A percentile compares a stretch with the other conserved stretches of the same genome.
Evolutionary conservation across 2,888 invertebrate genomes (phyloP).

Genomic region (Cryptus viduatorius): DNA sequence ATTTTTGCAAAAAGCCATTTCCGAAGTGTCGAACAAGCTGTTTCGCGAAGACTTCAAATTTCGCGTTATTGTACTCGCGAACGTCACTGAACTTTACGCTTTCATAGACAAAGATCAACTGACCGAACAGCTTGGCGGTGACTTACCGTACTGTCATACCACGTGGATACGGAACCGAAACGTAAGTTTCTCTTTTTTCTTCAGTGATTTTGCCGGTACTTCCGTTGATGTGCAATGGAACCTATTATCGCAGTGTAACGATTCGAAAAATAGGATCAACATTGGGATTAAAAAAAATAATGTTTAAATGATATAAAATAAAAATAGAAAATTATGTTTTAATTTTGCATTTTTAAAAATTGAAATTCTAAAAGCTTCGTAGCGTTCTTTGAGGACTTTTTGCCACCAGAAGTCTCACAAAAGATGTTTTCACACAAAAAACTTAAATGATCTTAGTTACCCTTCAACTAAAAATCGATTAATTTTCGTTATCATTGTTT

Average conservation of each 20-base stretch:
- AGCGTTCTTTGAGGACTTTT: too few species aligned
- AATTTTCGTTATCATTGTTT: conserved; percentile 6
- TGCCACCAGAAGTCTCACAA: too few species aligned
- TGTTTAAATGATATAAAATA: too few species aligned
- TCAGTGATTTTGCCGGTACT: neutral
- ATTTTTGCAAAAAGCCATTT: conserved; percentile 97
- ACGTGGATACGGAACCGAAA: conserved; percentile 99
- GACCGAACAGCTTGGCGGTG: conserved; percentile 95
- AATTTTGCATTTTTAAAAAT: too few species aligned
- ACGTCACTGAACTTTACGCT: conserved; percentile 93
- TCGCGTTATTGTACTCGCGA: conserved; percentile 94
- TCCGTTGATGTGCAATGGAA: too few species aligned
- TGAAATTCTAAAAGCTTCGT: too few species aligned
- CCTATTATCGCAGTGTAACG: too few species aligned
- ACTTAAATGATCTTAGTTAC: too few species aligned
- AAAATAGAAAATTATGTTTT: too few species aligned
- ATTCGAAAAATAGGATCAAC: too few species aligned
- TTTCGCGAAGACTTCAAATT: conserved; percentile 97
- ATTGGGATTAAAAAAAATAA: too few species aligned
- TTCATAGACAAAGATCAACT: conserved; percentile 94
- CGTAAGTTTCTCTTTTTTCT: conserved; percentile 87
- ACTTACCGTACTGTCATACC: conserved; percentile 95
- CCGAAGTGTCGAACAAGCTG: conserved; percentile 96
- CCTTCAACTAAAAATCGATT: neutral
- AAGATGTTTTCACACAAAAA: too few species aligned